phyloP scores from a whole-genome alignment of 2,888 invertebrate species.

The Apodemia zela region DNA sequence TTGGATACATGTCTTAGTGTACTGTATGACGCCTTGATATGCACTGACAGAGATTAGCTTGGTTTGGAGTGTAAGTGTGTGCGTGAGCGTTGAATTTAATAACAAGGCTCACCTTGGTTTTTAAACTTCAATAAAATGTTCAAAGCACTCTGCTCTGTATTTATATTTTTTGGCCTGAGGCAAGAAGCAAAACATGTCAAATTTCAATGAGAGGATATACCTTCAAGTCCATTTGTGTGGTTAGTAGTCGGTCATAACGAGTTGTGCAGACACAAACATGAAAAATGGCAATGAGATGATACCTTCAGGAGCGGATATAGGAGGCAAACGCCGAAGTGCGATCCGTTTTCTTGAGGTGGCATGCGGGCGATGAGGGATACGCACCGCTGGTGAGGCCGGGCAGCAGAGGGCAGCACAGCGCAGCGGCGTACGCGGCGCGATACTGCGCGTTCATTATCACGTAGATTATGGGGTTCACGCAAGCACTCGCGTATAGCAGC shows the following conservation, averaged over 20 bases:
- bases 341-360: conserved; percentile 55
- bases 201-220: too few relatives aligned
- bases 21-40: too few relatives aligned
- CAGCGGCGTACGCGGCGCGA: conserved; percentile 92
- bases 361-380: conserved; percentile 72
- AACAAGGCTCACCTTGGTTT: too few relatives aligned
- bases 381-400: conserved; percentile 82
- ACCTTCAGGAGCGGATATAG: conserved; percentile 72
- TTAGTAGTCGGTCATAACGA: neutral
- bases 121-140: too few relatives aligned
- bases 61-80: too few relatives aligned
- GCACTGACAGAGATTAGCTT: too few relatives aligned
- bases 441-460: conserved; percentile 97
- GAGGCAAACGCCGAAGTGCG: conserved; percentile 62
- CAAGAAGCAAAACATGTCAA: too few relatives aligned
- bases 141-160: too few relatives aligned
- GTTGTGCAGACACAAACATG: neutral
- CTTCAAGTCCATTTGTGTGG: too few relatives aligned
- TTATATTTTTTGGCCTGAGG: too few relatives aligned
- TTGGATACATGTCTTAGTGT: too few relatives aligned
- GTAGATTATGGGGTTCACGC: conserved; percentile 96
- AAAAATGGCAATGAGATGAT: conserved; percentile 37
- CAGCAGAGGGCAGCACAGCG: conserved; percentile 84
- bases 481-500: conserved; percentile 92
- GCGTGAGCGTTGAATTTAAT: too few relatives aligned